A percentile compares a stretch with the other conserved stretches of the same genome.
Conservation (phyloP, 2,888 invertebrate species). For the Orthosia gracilis region DNA sequence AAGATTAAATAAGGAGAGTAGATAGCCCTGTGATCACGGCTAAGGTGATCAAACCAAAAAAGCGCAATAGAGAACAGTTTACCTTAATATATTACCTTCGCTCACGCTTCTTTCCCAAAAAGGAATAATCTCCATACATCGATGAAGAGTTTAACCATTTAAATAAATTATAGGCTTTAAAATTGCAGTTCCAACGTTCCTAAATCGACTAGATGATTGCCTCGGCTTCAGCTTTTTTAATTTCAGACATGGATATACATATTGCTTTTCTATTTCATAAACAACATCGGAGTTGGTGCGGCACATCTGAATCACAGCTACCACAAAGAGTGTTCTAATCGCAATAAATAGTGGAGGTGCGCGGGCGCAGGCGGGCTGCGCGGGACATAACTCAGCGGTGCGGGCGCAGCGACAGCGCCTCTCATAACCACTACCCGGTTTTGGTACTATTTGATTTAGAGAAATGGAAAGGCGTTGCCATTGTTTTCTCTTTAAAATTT, state of each 20-base stretch:
- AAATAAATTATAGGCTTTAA: slow-evolving; percentile 43
- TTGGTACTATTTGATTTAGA: slow-evolving; percentile 80
- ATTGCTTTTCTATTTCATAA: slow-evolving; percentile 47
- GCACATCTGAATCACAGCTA: slow-evolving; percentile 66
- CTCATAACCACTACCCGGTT: slow-evolving; percentile 74
- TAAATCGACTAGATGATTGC: slow-evolving; percentile 33
- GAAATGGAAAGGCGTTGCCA: slow-evolving; percentile 83
- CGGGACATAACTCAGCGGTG: slow-evolving; percentile 71
- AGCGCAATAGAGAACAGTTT: slow-evolving; percentile 35
- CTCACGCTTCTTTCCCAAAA: slow-evolving; percentile 39
- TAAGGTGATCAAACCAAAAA: slow-evolving; percentile 48
- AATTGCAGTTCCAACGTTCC: slow-evolving; percentile 24
- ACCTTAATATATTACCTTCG: slow-evolving; percentile 21
- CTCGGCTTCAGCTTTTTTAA: slow-evolving; percentile 38
- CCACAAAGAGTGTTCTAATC: slow-evolving; percentile 73
- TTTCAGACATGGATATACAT: slow-evolving; percentile 43
- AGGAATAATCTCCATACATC: slow-evolving; percentile 41
- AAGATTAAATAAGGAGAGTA: slow-evolving; percentile 50
- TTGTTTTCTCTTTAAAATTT: slow-evolving; percentile 85
- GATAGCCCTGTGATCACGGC: slow-evolving; percentile 44
- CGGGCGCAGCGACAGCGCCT: slow-evolving; percentile 72
- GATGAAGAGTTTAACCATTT: slow-evolving; percentile 48
- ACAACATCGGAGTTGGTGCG: slow-evolving; percentile 30
- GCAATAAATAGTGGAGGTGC: slow-evolving; percentile 73
- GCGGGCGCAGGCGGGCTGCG: slow-evolving; percentile 64